Evolutionary conservation across 1,140 invertebrate genomes (phyloP).

Genomic region (Acromyrmex echinatior): DNA sequence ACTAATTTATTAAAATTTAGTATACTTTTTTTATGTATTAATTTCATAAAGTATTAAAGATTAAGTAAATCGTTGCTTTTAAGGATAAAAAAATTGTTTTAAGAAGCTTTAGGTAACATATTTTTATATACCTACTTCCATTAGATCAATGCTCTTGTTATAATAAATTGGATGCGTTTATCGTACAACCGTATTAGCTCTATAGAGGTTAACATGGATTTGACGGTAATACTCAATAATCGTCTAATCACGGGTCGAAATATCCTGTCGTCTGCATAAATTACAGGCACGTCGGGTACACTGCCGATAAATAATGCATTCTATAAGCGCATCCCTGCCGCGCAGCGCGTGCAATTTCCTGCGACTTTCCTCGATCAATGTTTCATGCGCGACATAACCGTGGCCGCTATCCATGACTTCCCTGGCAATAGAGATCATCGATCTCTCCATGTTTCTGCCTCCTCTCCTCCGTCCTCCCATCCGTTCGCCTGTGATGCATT

Average conservation of each 20-base stretch:
- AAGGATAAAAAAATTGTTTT: no score
- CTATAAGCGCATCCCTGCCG: constrained; percentile 56
- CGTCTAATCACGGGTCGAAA: constrained; percentile 57
- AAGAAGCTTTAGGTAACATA: not conserved
- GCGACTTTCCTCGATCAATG: constrained; percentile 68
- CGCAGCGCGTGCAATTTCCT: constrained; percentile 68
- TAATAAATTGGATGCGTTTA: not conserved
- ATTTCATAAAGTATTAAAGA: not conserved
- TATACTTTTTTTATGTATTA: not conserved
- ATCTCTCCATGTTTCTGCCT: constrained; percentile 38
- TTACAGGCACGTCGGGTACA: constrained; percentile 35
- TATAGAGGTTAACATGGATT: not conserved
- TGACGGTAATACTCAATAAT: constrained; percentile 48
- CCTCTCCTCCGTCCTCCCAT: not conserved
- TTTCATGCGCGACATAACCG: constrained; percentile 55
- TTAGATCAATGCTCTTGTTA: not conserved
- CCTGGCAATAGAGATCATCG: constrained; percentile 57
- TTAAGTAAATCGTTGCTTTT: not conserved
- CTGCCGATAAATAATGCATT: constrained; percentile 62
- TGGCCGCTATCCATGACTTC: constrained; percentile 58
- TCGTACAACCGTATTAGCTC: not conserved
- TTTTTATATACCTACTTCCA: not conserved
- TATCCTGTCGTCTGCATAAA: constrained; percentile 50
- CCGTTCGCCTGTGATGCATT: constrained; percentile 50
- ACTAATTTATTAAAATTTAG: no score